Evolutionary conservation across 1,140 invertebrate genomes (phyloP).

Genomic region (Pseudoatta argentina): DNA sequence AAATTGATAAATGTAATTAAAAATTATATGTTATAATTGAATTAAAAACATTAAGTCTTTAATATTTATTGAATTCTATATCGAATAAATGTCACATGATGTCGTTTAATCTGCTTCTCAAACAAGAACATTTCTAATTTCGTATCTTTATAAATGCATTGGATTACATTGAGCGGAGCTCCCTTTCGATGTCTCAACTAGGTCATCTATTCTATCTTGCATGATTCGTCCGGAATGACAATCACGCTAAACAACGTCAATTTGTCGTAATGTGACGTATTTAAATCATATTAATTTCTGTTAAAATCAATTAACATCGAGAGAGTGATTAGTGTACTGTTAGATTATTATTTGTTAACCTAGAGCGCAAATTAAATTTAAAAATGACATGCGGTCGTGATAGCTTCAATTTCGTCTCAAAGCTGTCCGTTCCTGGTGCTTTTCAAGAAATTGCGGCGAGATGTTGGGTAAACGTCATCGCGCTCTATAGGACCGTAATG

Average conservation of each 20-base stretch:
- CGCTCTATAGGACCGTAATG: slow-evolving; percentile 4
- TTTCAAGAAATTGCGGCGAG: slow-evolving; percentile 56
- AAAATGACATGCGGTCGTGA: slow-evolving; percentile 27
- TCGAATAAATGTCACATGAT: neutral
- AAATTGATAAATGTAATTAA: neutral
- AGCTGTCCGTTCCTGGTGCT: slow-evolving; percentile 3
- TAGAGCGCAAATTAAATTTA: slow-evolving; percentile 21
- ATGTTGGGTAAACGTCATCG: neutral
- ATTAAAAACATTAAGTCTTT: neutral
- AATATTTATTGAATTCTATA: neutral
- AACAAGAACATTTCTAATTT: neutral
- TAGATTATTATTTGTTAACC: neutral
- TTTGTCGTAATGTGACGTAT: slow-evolving; percentile 12
- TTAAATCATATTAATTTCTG: slow-evolving; percentile 23
- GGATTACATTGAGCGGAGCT: neutral
- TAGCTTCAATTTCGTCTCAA: slow-evolving; percentile 34
- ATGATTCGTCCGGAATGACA: neutral
- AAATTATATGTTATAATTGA: neutral
- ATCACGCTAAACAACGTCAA: neutral
- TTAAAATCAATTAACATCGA: neutral
- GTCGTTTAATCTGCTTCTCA: neutral
- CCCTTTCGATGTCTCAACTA: slow-evolving; percentile 1
- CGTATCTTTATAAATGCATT: slow-evolving; percentile 23
- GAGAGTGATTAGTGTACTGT: neutral
- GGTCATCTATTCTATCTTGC: slow-evolving; percentile 21